These are phyloP conservation scores for Rotaria macrura DNA, from an alignment of 2,888 invertebrate species.

Conservation along the genomic window DNA sequence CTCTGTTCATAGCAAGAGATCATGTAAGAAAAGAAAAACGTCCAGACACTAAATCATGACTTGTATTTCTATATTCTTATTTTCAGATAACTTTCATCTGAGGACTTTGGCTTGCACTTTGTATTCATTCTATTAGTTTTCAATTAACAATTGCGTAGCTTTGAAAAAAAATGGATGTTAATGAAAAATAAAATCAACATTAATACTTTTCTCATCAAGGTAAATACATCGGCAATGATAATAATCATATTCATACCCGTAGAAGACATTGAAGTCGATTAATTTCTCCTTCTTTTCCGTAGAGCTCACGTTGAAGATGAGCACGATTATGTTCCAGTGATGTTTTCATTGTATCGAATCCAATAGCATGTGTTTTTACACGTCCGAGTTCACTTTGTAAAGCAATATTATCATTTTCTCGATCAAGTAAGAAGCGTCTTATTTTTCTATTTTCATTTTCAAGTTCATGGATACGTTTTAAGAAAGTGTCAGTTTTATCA, in stretches of 20 bases:
- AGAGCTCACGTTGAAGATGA: conserved; percentile 27
- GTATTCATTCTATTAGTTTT: too few relatives aligned
- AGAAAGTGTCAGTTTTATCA: background rate
- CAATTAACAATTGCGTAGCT: too few relatives aligned
- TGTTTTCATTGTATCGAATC: conserved; percentile 21
- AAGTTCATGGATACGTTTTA: background rate
- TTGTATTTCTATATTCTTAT: too few relatives aligned
- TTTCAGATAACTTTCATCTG: too few relatives aligned
- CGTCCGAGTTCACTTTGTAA: background rate
- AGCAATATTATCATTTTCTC: conserved; percentile 7
- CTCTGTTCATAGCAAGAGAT: too few relatives aligned
- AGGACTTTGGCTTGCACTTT: too few relatives aligned
- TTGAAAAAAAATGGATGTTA: too few relatives aligned
- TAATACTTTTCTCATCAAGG: too few relatives aligned
- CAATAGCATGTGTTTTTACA: background rate
- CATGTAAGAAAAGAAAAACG: too few relatives aligned
- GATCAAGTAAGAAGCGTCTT: background rate
- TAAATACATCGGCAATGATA: too few relatives aligned
- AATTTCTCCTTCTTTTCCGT: conserved; percentile 27
- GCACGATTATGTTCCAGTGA: conserved; percentile 32
- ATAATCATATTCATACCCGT: background rate
- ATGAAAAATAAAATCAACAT: too few relatives aligned
- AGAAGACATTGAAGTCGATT: conserved; percentile 27
- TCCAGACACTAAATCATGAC: too few relatives aligned
- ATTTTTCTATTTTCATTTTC: background rate